A percentile compares a stretch with the other conserved stretches of the same genome.
Conservation (phyloP, 2,113 vertebrate species). For the Oreotrochilus melanogaster region DNA sequence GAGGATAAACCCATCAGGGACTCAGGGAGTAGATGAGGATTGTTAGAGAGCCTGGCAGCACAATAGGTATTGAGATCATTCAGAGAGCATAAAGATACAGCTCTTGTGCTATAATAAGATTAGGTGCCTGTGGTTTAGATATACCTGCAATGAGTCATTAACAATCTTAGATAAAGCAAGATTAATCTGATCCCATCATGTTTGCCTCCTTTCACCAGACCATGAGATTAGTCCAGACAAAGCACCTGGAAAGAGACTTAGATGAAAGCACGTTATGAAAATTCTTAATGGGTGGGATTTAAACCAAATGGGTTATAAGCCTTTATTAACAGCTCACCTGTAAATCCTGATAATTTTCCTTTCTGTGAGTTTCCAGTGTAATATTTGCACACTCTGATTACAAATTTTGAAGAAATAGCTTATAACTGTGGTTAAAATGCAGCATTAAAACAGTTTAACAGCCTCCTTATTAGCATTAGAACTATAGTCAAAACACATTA, state of each 20-base stretch:
- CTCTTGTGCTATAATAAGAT: not conserved
- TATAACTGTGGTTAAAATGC: slow-evolving; percentile 69
- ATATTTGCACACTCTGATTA: slow-evolving; percentile 58
- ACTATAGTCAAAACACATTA: slow-evolving; percentile 81
- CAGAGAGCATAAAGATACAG: not conserved
- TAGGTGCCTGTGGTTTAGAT: not conserved
- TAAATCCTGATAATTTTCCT: slow-evolving; percentile 31
- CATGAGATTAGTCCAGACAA: not conserved
- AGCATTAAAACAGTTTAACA: slow-evolving; percentile 74
- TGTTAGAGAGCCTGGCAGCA: not conserved
- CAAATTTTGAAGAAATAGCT: slow-evolving; percentile 62
- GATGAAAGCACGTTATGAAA: not conserved
- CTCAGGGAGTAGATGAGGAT: not conserved
- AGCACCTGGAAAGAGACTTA: not conserved
- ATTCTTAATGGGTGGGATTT: slow-evolving; percentile 31
- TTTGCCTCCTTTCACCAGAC: not conserved
- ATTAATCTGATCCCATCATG: not conserved
- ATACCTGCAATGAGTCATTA: not conserved
- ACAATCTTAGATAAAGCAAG: not conserved
- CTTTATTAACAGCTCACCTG: slow-evolving; percentile 15
- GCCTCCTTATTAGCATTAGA: slow-evolving; percentile 76
- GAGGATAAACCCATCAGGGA: not conserved
- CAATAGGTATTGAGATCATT: not conserved
- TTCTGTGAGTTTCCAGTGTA: not conserved
- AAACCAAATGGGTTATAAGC: slow-evolving; percentile 7